A percentile compares a stretch with the other conserved stretches of the same genome.
Conservation (phyloP, 2,888 invertebrate genomes). For the Dolichopus griseipennis region DNA sequence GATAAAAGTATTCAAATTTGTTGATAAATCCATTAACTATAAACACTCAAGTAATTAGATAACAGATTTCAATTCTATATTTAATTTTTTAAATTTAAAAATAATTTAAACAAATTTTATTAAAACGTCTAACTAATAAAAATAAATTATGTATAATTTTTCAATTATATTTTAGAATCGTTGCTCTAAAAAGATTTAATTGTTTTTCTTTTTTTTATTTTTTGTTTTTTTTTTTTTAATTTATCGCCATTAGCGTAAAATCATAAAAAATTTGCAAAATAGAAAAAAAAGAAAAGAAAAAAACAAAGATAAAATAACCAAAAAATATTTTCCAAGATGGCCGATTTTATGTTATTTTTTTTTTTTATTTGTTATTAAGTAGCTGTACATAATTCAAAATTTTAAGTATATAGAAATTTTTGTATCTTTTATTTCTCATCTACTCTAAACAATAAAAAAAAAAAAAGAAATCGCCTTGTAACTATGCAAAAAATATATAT, state of each 20-base stretch:
- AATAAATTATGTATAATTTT: no score
- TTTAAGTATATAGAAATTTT: not conserved
- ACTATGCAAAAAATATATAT: no score
- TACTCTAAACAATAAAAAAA: not conserved
- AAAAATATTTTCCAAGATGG: not conserved
- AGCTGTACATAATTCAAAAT: not conserved
- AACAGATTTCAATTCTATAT: no score
- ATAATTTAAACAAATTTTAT: no score
- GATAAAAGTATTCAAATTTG: no score
- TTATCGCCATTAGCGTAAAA: not conserved
- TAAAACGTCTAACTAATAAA: no score
- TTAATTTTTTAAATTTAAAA: no score
- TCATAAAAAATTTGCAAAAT: not conserved
- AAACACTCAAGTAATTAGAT: no score
- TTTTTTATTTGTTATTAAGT: not conserved
- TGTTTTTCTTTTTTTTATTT: not conserved
- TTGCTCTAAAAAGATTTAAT: no score
- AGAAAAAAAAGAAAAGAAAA: not conserved
- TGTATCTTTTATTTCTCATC: not conserved
- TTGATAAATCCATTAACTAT: no score
- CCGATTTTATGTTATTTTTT: not conserved
- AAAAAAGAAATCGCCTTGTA: no score
- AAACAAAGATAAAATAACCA: not conserved
- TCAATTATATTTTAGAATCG: no score
- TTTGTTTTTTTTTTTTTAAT: not conserved